Conservation (phyloP, 2,888 invertebrate species). For the Urechis unicinctus region DNA sequence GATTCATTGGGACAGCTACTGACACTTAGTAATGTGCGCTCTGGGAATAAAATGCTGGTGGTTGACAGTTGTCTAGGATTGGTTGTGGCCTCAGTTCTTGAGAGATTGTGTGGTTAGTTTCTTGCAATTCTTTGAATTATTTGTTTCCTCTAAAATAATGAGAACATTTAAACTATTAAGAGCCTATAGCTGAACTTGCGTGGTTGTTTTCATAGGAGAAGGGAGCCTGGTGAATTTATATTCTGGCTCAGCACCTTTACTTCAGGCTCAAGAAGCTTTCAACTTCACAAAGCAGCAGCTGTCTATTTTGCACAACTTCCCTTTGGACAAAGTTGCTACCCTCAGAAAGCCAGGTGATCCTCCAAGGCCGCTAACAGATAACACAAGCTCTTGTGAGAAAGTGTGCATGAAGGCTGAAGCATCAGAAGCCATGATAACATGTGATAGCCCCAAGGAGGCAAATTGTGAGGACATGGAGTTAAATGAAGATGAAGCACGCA, state of each 20-base stretch:
- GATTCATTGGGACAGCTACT: slow-evolving; percentile 87
- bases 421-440: no score
- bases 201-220: slow-evolving; percentile 4
- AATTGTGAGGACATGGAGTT: no score
- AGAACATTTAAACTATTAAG: no score
- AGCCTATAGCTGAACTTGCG: not conserved
- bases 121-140: not conserved
- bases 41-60: slow-evolving; percentile 58
- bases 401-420: no score
- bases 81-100: slow-evolving; percentile 70
- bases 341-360: not conserved
- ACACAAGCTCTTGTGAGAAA: not conserved
- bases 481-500: no score
- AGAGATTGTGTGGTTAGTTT: slow-evolving; percentile 49
- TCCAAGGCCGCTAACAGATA: not conserved
- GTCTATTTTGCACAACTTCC: slow-evolving; percentile 61
- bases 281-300: slow-evolving; percentile 69
- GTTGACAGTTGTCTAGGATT: slow-evolving; percentile 86
- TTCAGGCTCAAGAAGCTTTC: slow-evolving; percentile 57
- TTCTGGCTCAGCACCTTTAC: slow-evolving; percentile 12
- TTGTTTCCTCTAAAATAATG: no score
- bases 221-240: slow-evolving; percentile 13
- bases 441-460: no score
- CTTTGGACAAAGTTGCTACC: slow-evolving; percentile 20
- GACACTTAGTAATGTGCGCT: slow-evolving; percentile 72